Evolutionary conservation across 2,888 invertebrate species (phyloP).

Genomic region (Adelphocoris suturalis): DNA sequence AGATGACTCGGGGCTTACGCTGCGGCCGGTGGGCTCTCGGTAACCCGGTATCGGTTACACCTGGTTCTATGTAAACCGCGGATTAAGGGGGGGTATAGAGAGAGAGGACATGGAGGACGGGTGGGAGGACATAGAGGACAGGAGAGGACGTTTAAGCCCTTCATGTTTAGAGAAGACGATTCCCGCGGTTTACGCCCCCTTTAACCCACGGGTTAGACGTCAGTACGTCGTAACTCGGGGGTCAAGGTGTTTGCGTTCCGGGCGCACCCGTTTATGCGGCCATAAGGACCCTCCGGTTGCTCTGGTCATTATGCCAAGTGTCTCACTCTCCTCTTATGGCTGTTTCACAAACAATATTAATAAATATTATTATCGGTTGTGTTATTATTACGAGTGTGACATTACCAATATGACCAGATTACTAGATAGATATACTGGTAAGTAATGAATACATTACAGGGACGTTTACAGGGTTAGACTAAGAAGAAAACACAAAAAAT

Average conservation of each 20-base stretch:
- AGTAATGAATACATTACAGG: no score
- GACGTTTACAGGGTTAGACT: no score
- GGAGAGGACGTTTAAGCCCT: background rate
- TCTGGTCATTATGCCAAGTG: background rate
- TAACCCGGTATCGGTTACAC: background rate
- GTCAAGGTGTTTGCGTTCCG: background rate
- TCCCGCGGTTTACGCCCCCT: background rate
- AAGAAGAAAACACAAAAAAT: no score
- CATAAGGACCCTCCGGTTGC: background rate
- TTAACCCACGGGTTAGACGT: background rate
- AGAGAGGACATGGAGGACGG: background rate
- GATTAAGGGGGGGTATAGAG: background rate
- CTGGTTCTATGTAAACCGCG: background rate
- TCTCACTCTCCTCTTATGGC: background rate
- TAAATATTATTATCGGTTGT: no score
- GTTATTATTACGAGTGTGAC: no score
- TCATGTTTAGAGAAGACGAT: constrained; percentile 22
- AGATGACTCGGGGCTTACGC: background rate
- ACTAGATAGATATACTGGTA: no score
- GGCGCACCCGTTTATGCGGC: background rate
- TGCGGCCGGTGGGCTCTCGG: background rate
- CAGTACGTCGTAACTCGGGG: constrained; percentile 1
- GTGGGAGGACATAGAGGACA: background rate
- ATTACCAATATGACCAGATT: no score
- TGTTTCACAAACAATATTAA: no score